Evolutionary conservation across 2,888 invertebrate genomes (phyloP).

Genomic region (Teinopalpus imperialis): DNA sequence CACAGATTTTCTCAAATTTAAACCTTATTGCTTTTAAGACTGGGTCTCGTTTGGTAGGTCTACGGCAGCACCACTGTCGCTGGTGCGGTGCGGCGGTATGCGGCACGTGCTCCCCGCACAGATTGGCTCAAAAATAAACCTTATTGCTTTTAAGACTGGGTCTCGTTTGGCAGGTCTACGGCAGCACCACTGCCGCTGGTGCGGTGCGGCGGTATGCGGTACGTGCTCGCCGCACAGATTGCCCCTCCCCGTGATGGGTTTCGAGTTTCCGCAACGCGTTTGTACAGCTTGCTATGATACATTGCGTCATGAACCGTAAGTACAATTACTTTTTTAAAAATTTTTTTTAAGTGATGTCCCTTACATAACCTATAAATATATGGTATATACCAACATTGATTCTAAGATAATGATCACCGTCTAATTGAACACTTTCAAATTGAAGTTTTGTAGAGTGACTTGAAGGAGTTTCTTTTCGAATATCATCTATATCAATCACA

Average conservation of each 20-base stretch:
- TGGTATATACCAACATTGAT: not conserved
- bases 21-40: no score
- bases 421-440: no score
- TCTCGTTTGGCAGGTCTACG: slow-evolving; percentile 91
- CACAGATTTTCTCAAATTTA: slow-evolving; percentile 93
- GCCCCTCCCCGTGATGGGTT: slow-evolving; percentile 97
- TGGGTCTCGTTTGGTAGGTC: no score
- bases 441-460: no score
- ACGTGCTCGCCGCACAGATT: slow-evolving; percentile 94
- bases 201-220: slow-evolving; percentile 98
- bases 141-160: no score
- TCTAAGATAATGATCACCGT: no score
- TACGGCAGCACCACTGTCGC: slow-evolving; percentile 95
- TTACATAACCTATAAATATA: no score
- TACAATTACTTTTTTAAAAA: no score
- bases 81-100: slow-evolving; percentile 98
- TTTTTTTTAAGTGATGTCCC: no score
- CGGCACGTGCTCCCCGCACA: slow-evolving; percentile 93
- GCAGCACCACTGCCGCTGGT: slow-evolving; percentile 95
- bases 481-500: no score
- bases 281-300: slow-evolving; percentile 95
- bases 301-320: slow-evolving; percentile 93
- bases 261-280: slow-evolving; percentile 98
- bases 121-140: no score
- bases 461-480: no score